Evolutionary conservation across 2,888 invertebrate species (phyloP).

Genomic region (Polydrusus pterygomalis): DNA sequence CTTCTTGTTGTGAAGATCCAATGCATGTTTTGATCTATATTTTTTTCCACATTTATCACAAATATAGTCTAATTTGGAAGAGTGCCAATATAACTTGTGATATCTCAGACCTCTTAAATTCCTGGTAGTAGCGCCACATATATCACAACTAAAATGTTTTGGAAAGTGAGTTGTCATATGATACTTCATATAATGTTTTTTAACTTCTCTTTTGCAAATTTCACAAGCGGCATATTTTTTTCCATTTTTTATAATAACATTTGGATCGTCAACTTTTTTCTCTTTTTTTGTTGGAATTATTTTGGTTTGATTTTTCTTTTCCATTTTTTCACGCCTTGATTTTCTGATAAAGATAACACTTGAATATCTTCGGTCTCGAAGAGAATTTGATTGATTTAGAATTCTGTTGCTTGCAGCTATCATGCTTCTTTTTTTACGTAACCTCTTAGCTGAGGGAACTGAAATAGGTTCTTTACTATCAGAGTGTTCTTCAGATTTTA

Average conservation of each 20-base stretch:
- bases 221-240: conserved; percentile 55
- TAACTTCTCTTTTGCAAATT: conserved; percentile 58
- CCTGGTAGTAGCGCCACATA: conserved; percentile 52
- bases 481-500: conserved; percentile 26
- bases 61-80: conserved; percentile 51
- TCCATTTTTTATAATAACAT: conserved; percentile 47
- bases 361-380: conserved; percentile 43
- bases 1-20: conserved; percentile 52
- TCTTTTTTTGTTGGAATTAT: conserved; percentile 27
- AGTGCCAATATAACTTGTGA: conserved; percentile 53
- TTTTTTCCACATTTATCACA: conserved; percentile 54
- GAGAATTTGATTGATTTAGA: conserved; percentile 40
- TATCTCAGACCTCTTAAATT: conserved; percentile 50
- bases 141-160: conserved; percentile 52
- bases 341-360: conserved; percentile 49
- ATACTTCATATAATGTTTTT: conserved; percentile 57
- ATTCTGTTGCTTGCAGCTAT: conserved; percentile 48
- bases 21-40: conserved; percentile 51
- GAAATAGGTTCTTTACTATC: conserved; percentile 1
- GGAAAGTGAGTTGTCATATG: conserved; percentile 59
- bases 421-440: conserved; percentile 45
- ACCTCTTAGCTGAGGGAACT: conserved; percentile 36
- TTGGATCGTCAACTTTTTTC: conserved; percentile 31
- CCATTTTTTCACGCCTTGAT: conserved; percentile 43
- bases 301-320: conserved; percentile 26